Conservation (phyloP, 2,113 vertebrate genomes). For the Alethe castanea region DNA sequence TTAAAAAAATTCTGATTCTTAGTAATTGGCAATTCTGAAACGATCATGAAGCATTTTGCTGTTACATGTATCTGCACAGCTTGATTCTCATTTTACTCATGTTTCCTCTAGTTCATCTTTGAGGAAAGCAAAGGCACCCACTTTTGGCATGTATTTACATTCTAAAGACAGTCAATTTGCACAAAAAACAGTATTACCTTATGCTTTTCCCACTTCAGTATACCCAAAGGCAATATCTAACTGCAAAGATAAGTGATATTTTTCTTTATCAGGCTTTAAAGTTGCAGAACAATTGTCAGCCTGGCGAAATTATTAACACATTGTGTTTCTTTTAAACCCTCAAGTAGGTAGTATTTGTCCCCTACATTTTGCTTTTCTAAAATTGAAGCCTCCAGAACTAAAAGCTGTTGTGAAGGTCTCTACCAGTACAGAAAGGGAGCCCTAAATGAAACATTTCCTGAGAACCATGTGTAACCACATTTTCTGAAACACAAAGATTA, state of each 20-base stretch:
- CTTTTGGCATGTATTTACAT: neutral
- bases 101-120: neutral
- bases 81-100: neutral
- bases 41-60: neutral
- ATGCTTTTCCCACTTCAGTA: neutral
- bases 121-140: neutral
- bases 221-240: neutral
- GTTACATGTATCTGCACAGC: rapidly evolving
- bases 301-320: neutral
- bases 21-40: neutral
- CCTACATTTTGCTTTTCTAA: neutral
- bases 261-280: neutral
- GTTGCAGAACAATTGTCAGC: neutral
- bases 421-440: neutral
- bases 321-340: neutral
- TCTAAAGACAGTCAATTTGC: neutral
- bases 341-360: neutral
- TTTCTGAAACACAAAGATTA: neutral
- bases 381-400: neutral
- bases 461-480: neutral
- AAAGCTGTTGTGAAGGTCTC: neutral
- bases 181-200: neutral
- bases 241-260: neutral
- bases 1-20: no score
- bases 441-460: neutral